Percentiles rank a stretch among this genome's conserved stretches.
phyloP scores from a whole-genome alignment of 2,113 vertebrate genomes.

The Thryonomys swinderianus region DNA sequence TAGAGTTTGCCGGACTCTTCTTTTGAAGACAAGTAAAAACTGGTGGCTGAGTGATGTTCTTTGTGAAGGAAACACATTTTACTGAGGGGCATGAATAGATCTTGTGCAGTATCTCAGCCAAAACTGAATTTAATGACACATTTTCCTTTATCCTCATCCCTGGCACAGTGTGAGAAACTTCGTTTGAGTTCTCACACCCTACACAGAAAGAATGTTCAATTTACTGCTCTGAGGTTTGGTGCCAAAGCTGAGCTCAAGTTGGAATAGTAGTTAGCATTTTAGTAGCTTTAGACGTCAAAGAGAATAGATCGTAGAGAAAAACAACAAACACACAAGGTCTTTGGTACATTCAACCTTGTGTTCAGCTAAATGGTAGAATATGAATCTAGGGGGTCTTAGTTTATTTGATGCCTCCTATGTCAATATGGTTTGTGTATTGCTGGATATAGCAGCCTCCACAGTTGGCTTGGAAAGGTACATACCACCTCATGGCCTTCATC shows the following conservation, averaged over 20 bases:
- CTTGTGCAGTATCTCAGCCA: not conserved
- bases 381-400: not conserved
- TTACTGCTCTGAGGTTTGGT: not conserved
- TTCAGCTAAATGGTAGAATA: not conserved
- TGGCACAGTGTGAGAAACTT: conserved; percentile 47
- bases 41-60: not conserved
- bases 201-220: conserved; percentile 48
- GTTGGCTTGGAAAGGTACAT: not conserved
- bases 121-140: conserved; percentile 48
- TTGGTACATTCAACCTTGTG: not conserved
- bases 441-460: not conserved
- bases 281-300: not conserved
- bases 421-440: not conserved
- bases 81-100: conserved; percentile 37
- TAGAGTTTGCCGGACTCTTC: not conserved
- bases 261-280: conserved; percentile 35
- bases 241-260: not conserved
- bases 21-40: not conserved
- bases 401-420: not conserved
- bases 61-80: conserved; percentile 25
- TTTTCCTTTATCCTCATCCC: conserved; percentile 32
- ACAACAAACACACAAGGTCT: not conserved
- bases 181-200: not conserved
- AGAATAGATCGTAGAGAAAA: not conserved
- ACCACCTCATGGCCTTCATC: not conserved